Conservation (phyloP, 2,113 vertebrate genomes). For the Perca flavescens region DNA sequence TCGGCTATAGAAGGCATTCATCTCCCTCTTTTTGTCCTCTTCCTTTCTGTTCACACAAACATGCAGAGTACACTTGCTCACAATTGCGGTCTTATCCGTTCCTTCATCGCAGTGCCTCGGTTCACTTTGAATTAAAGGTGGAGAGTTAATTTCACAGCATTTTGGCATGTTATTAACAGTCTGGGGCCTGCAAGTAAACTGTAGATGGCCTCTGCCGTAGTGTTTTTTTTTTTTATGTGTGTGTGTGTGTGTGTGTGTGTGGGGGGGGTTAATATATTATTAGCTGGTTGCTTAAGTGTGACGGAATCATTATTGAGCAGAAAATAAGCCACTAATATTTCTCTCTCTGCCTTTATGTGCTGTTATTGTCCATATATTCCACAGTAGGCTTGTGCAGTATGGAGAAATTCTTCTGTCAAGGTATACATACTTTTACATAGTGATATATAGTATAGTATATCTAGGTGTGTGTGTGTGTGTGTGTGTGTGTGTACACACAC, state of each 20-base stretch:
- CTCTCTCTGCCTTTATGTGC: constrained; percentile 34
- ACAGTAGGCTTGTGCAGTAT: neutral
- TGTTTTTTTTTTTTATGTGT: constrained; percentile 10
- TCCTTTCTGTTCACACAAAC: neutral
- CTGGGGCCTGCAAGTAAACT: neutral
- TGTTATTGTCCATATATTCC: constrained; percentile 15
- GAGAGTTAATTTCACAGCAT: constrained; percentile 72
- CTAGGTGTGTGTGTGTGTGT: no score
- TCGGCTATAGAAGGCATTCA: constrained; percentile 53
- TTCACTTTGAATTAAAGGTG: constrained; percentile 62
- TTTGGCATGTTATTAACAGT: constrained; percentile 51
- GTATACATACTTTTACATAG: neutral
- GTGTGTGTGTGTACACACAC: no score
- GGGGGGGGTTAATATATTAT: constrained; percentile 41
- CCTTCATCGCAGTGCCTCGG: constrained; percentile 6
- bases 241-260: no score
- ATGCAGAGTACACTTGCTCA: neutral
- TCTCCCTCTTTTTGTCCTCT: constrained; percentile 32
- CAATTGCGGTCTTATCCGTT: constrained; percentile 14
- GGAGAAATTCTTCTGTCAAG: neutral
- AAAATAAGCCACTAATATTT: constrained; percentile 62
- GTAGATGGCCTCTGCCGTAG: constrained; percentile 30
- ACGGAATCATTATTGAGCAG: constrained; percentile 60
- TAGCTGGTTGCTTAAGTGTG: constrained; percentile 62
- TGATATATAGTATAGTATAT: no score